Base-by-base conservation (phyloP, 2,113 vertebrate genomes). In the Gulo gulo region DNA sequence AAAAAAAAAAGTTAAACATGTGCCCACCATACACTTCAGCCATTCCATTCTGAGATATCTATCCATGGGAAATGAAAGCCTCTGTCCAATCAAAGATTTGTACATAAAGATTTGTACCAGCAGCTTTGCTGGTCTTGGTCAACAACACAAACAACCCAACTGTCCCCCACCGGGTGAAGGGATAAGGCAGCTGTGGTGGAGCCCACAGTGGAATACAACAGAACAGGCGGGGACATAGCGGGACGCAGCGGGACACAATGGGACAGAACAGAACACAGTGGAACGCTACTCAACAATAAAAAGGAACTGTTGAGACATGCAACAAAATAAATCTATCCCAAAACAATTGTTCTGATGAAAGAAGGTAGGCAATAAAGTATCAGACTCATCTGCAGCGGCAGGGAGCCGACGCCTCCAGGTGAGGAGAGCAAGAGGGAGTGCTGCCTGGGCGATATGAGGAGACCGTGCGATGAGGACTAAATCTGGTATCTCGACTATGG, bases 401-500 rank as follows among this genome's bases (percentile, higher is more conserved):
- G 34, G 80, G 15, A 82, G 42, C 4, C 94, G 76, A 67, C 1
- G 59, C 6, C 45, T 20, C 16, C 21, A 73, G 36, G 36, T 24
- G 12, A 39, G 39, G 18, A 71, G 15, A 15, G 16, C 11, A 13
- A 31, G 39, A 16, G 13, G 39, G 16, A 47, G 34, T 16, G 59
- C 14, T 29, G n/a, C 24, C 47, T 15, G 21, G 67, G 61, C 47
- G 4, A 15, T 6, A 36, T 1, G 13, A 50, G 34, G 24, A 87
- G 29, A 57, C 7, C 1, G 1, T 5, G 6, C 2, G n/a, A 34
- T 18, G 23, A 31, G 15, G 3, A 34, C 4, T 9, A 39, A 39
- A 12, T 13, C 69, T 20, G 4, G 18, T 3, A 42, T 21, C 57
- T 50, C 57, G 14, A 57, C 0, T 45, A 23, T 29, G n/a, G 73